Conservation (phyloP, 2,888 invertebrate genomes). For the Drosophila engyochracea region DNA sequence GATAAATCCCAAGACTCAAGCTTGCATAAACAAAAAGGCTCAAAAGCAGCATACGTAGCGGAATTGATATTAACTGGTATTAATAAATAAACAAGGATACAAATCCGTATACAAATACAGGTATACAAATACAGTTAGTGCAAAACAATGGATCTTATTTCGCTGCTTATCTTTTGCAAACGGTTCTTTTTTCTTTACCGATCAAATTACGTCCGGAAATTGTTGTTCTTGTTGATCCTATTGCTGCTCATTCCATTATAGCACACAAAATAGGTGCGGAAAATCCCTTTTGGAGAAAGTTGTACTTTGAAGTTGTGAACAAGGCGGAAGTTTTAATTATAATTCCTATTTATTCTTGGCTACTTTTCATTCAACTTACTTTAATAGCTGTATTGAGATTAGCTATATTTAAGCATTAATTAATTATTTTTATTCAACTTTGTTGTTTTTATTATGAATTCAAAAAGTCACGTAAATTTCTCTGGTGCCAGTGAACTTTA, state of each 20-base stretch:
- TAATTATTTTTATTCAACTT: neutral
- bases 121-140: slow-evolving; percentile 19
- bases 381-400: neutral
- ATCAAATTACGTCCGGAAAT: neutral
- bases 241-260: neutral
- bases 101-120: slow-evolving; percentile 15
- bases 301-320: neutral
- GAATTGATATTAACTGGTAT: slow-evolving; percentile 23
- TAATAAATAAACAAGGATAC: slow-evolving; percentile 10
- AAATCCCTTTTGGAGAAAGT: neutral
- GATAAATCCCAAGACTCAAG: slow-evolving; percentile 42
- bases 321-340: neutral
- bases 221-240: neutral
- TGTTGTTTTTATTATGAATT: neutral
- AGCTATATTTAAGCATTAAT: neutral
- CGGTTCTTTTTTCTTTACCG: neutral
- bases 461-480: neutral
- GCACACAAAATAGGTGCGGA: neutral
- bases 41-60: slow-evolving; percentile 22
- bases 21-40: neutral
- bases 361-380: neutral
- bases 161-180: neutral
- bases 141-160: slow-evolving; percentile 26
- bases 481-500: slow-evolving; percentile 43
- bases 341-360: neutral